A percentile compares a stretch with the other conserved stretches of the same genome.
These are phyloP conservation scores for Gymnoscelis rufifasciata DNA, from an alignment of 2,888 invertebrate genomes.

Conservation along the genomic window DNA sequence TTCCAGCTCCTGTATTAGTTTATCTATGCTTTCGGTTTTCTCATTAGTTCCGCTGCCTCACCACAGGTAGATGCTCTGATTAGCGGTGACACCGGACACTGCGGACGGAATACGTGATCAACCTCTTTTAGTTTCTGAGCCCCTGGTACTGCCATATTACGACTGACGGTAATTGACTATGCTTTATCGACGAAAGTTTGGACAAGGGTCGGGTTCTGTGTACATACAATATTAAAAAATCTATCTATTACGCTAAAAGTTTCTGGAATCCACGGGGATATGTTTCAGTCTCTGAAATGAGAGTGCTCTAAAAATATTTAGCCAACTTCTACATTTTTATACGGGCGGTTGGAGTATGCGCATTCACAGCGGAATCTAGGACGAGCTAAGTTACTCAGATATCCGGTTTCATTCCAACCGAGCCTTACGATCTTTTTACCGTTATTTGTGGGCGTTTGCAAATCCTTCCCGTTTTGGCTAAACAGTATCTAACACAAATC, in stretches of 20 bases:
- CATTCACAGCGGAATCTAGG: not conserved
- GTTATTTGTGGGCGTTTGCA: not conserved
- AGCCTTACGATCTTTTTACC: not conserved
- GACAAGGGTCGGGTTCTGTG: not conserved
- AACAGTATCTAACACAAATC: not conserved
- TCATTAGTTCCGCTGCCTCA: conserved; percentile 34
- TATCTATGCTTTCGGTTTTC: conserved; percentile 26
- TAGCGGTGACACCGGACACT: conserved; percentile 48
- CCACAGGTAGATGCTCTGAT: conserved; percentile 53
- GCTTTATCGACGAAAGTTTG: conserved; percentile 19
- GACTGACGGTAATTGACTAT: conserved; percentile 14
- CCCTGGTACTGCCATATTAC: conserved; percentile 24
- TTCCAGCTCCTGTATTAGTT: conserved; percentile 21
- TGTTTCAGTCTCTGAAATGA: too few species aligned
- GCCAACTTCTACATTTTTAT: too few species aligned
- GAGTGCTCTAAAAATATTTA: too few species aligned
- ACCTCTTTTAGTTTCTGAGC: conserved; percentile 29
- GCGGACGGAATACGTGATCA: conserved; percentile 40
- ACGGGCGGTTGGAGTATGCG: not conserved
- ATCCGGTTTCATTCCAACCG: not conserved
- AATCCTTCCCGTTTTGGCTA: not conserved
- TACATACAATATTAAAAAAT: not conserved
- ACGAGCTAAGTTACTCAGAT: not conserved
- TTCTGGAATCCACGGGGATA: too few species aligned
- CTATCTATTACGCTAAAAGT: too few species aligned